Evolutionary conservation across 1,140 invertebrate genomes (phyloP).

Genomic region (Drosophila novamexicana): DNA sequence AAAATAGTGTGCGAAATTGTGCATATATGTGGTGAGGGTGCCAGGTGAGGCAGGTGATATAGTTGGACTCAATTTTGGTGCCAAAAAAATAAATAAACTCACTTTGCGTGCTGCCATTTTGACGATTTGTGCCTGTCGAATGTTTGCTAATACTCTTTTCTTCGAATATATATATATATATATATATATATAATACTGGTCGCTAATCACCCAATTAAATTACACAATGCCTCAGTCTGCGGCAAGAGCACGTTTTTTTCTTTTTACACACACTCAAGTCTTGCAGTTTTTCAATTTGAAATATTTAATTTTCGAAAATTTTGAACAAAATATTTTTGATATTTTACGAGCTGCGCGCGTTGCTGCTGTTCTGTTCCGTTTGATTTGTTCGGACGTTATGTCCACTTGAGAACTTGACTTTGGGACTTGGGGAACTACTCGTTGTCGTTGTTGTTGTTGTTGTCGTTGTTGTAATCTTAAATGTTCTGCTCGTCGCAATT

Average conservation of each 20-base stretch:
- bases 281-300: conserved; percentile 49
- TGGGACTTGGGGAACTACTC: conserved; percentile 13
- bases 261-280: conserved; percentile 19
- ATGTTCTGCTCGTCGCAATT: conserved; percentile 36
- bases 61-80: background rate
- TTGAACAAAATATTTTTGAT: conserved; percentile 20
- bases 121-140: conserved; percentile 29
- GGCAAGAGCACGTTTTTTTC: conserved; percentile 49
- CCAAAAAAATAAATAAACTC: conserved; percentile 39
- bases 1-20: conserved; percentile 34
- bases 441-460: conserved; percentile 13
- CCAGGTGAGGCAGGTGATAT: background rate
- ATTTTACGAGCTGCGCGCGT: conserved; percentile 37
- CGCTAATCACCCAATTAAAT: conserved; percentile 58
- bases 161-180: background rate
- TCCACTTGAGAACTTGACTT: conserved; percentile 40
- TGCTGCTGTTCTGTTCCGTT: conserved; percentile 25
- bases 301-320: conserved; percentile 32
- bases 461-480: conserved; percentile 33
- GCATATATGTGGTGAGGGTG: background rate
- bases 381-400: conserved; percentile 45
- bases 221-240: conserved; percentile 47
- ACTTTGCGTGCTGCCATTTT: conserved; percentile 70
- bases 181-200: conserved; percentile 37
- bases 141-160: conserved; percentile 49